Percentiles rank a stretch among this genome's conserved stretches.
phyloP scores from a whole-genome alignment of 2,888 invertebrate species.

The Drosophila macrothrix region DNA sequence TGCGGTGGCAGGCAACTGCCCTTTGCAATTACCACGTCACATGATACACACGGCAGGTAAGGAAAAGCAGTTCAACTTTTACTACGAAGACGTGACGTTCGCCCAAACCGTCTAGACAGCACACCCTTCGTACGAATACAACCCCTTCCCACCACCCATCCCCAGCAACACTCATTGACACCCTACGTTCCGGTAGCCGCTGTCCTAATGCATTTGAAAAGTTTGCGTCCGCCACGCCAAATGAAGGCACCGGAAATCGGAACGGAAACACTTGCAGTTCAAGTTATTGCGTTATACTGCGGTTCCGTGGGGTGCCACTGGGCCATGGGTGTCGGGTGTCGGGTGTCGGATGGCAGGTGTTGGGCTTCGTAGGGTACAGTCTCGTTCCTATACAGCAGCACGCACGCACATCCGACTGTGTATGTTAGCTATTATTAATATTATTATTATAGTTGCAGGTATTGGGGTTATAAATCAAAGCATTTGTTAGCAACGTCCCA shows the following conservation, averaged over 20 bases:
- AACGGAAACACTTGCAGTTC: conserved; percentile 76
- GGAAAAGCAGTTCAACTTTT: conserved; percentile 53
- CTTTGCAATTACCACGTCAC: conserved; percentile 58
- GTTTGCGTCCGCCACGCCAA: conserved; percentile 61
- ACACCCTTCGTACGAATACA: conserved; percentile 2
- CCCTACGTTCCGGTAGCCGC: conserved; percentile 27
- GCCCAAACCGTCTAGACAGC: conserved; percentile 34
- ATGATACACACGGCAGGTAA: conserved; percentile 21
- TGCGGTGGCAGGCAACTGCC: conserved; percentile 24
- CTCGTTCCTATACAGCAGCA: background rate
- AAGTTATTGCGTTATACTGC: conserved; percentile 68
- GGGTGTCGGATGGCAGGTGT: conserved; percentile 1
- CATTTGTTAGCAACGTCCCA: conserved; percentile 49
- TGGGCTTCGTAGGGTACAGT: background rate
- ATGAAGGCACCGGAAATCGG: conserved; percentile 71
- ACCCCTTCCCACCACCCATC: background rate
- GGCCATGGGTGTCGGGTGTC: conserved; percentile 19
- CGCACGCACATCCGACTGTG: conserved; percentile 51
- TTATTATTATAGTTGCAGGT: conserved; percentile 50
- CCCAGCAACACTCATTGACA: background rate
- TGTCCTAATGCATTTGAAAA: conserved; percentile 75
- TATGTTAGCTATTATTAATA: conserved; percentile 46
- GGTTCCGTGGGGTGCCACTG: conserved; percentile 48
- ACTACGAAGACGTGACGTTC: conserved; percentile 71
- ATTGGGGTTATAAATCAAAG: conserved; percentile 66